A percentile compares a stretch with the other conserved stretches of the same genome.
phyloP scores from a whole-genome alignment of 2,888 invertebrate genomes.

The Idaea dimidiata region DNA sequence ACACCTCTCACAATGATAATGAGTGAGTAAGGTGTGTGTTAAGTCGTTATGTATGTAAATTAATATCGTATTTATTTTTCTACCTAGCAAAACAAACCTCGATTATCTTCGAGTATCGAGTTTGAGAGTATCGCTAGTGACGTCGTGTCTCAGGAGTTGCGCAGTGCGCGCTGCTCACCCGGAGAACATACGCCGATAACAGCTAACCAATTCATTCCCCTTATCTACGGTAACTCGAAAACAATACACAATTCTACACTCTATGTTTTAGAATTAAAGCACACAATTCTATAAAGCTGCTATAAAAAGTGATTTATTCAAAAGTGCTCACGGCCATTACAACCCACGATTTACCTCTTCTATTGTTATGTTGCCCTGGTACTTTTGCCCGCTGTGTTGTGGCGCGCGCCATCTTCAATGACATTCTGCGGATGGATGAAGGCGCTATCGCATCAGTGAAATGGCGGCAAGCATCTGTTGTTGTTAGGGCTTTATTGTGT shows the following conservation, averaged over 20 bases:
- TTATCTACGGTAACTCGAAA: slow-evolving; percentile 25
- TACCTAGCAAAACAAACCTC: slow-evolving; percentile 18
- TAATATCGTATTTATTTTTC: neutral
- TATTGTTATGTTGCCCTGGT: slow-evolving; percentile 55
- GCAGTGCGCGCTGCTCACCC: slow-evolving; percentile 77
- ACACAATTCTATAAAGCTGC: slow-evolving; percentile 10
- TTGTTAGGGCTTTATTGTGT: neutral
- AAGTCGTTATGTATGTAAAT: neutral
- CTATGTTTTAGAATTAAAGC: slow-evolving; percentile 20
- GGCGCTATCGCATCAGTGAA: neutral
- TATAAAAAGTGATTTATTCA: slow-evolving; percentile 24
- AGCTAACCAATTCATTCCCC: slow-evolving; percentile 52
- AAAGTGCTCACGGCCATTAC: slow-evolving; percentile 28
- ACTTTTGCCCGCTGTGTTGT: slow-evolving; percentile 67
- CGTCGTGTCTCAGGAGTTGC: slow-evolving; percentile 78
- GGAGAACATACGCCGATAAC: slow-evolving; percentile 56
- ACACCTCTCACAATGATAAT: no score
- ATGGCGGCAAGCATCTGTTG: neutral
- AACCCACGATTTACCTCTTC: slow-evolving; percentile 26
- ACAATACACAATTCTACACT: slow-evolving; percentile 29
- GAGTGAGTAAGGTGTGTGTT: neutral
- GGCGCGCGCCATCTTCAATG: slow-evolving; percentile 72
- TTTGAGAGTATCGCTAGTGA: slow-evolving; percentile 51
- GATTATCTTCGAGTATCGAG: slow-evolving; percentile 32
- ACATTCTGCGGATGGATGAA: slow-evolving; percentile 26